Conservation (phyloP, 2,797 vertebrate genomes). For the Tympanoctomys barrerae region DNA sequence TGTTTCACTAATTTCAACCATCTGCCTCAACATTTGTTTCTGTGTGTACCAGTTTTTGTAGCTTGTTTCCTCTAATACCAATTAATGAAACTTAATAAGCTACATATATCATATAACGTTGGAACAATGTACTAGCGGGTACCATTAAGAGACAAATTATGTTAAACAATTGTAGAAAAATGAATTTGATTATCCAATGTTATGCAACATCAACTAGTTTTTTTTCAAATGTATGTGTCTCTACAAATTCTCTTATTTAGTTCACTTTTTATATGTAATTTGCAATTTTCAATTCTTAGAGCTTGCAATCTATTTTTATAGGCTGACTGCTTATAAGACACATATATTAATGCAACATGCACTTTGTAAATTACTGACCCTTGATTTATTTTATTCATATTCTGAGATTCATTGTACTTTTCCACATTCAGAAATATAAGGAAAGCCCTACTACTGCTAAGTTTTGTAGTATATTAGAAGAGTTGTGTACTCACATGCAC, state of each 20-base stretch:
- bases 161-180: slow-evolving; percentile 95
- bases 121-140: slow-evolving; percentile 92
- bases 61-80: slow-evolving; percentile 93
- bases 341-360: slow-evolving; percentile 94
- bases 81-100: slow-evolving; percentile 99
- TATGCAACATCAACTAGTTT: slow-evolving; percentile 88
- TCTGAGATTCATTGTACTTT: slow-evolving; percentile 87
- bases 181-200: slow-evolving; percentile 94
- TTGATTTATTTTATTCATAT: slow-evolving; percentile 90
- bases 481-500: neutral
- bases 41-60: slow-evolving; percentile 91
- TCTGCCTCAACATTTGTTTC: slow-evolving; percentile 94
- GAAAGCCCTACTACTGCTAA: neutral
- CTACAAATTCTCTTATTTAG: slow-evolving; percentile 98
- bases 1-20: slow-evolving; percentile 93
- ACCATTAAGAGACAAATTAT: slow-evolving; percentile 97
- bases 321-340: slow-evolving; percentile 93
- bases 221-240: slow-evolving; percentile 88
- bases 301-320: slow-evolving; percentile 92
- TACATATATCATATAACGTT: slow-evolving; percentile 94
- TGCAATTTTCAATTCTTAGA: slow-evolving; percentile 93
- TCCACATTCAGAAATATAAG: neutral
- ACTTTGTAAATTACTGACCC: slow-evolving; percentile 91
- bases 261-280: slow-evolving; percentile 96
- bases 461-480: neutral